phyloP scores from a whole-genome alignment of 2,113 vertebrate genomes.

The Guaruba guarouba region DNA sequence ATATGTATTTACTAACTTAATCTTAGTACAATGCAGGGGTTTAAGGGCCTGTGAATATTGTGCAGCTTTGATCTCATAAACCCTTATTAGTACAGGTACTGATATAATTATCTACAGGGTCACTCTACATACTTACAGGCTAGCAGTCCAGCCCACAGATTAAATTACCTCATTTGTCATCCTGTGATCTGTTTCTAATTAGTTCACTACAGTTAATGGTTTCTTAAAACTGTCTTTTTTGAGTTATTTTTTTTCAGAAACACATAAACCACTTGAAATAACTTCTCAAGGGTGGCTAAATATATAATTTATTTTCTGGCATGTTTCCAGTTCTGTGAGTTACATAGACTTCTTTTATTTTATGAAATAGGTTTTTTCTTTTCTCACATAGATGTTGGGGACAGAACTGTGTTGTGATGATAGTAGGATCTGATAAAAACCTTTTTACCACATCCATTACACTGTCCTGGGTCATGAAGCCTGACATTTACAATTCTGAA shows the following conservation, averaged over 20 bases:
- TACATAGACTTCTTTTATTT: background rate
- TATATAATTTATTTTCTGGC: constrained; percentile 39
- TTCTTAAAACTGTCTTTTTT: constrained; percentile 46
- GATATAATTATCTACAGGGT: constrained; percentile 50
- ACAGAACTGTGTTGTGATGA: background rate
- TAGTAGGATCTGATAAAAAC: background rate
- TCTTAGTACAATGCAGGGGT: background rate
- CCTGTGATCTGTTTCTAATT: constrained; percentile 60
- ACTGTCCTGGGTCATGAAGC: background rate
- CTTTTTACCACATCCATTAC: background rate
- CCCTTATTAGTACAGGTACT: constrained; percentile 53
- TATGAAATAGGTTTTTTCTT: background rate
- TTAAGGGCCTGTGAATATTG: constrained; percentile 10
- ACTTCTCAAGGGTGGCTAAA: background rate
- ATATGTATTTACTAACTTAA: constrained; percentile 36
- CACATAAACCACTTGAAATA: constrained; percentile 51
- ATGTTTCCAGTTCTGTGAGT: background rate
- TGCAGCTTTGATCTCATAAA: constrained; percentile 51
- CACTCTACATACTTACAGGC: background rate
- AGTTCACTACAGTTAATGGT: constrained; percentile 32
- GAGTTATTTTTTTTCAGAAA: constrained; percentile 31
- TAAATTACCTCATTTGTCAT: constrained; percentile 61
- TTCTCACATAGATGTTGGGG: background rate
- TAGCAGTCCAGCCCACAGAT: constrained; percentile 33
- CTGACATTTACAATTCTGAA: constrained; percentile 7